phyloP scores from a whole-genome alignment of 2,888 invertebrate genomes.

The Macrosiphum euphorbiae region DNA sequence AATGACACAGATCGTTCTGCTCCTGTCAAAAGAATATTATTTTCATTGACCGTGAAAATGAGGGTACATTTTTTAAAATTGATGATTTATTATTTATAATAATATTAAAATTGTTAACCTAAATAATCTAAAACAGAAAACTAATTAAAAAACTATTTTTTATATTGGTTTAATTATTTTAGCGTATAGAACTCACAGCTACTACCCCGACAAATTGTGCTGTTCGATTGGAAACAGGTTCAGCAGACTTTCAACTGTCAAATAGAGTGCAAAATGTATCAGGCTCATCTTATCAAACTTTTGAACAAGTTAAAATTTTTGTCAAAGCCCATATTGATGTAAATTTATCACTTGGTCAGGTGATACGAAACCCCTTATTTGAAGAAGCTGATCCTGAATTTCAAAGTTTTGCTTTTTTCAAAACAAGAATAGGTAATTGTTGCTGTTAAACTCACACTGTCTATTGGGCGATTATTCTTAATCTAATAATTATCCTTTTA shows the following conservation, averaged over 20 bases:
- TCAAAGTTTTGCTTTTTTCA: slow-evolving; percentile 98
- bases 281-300: slow-evolving; percentile 74
- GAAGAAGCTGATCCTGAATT: slow-evolving; percentile 98
- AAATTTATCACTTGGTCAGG: slow-evolving; percentile 94
- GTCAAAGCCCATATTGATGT: slow-evolving; percentile 92
- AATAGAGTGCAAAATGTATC: slow-evolving; percentile 93
- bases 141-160: background rate
- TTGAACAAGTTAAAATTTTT: slow-evolving; percentile 79
- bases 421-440: slow-evolving; percentile 85
- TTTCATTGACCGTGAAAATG: slow-evolving; percentile 89
- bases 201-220: slow-evolving; percentile 98
- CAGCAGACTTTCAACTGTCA: slow-evolving; percentile 91
- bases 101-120: background rate
- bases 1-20: slow-evolving; percentile 79
- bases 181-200: slow-evolving; percentile 96
- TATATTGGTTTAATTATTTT: slow-evolving; percentile 67
- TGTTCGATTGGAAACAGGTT: slow-evolving; percentile 95
- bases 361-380: slow-evolving; percentile 92
- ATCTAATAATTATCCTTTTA: background rate
- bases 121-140: background rate
- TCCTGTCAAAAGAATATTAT: slow-evolving; percentile 81
- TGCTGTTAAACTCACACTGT: background rate
- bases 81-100: background rate
- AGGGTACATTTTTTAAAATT: slow-evolving; percentile 73
- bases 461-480: background rate